phyloP scores from a whole-genome alignment of 2,113 vertebrate genomes.

The Alouatta palliata region DNA sequence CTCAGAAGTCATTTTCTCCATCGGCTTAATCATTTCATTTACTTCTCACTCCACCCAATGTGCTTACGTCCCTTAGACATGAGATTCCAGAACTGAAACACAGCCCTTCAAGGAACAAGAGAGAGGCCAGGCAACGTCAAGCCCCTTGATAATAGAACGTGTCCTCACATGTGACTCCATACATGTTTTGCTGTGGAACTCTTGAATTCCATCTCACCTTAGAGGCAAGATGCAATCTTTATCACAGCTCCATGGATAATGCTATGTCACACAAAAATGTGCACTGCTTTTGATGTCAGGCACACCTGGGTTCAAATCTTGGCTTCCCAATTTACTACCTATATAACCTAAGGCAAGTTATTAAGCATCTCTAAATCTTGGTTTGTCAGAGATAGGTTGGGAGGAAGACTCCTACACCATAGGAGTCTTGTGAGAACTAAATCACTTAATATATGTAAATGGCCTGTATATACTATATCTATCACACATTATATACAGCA shows the following conservation, averaged over 20 bases:
- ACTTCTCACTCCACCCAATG: constrained; percentile 42
- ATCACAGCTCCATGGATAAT: not conserved
- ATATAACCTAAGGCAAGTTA: not conserved
- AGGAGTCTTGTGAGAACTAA: not conserved
- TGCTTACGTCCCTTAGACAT: not conserved
- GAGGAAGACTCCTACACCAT: not conserved
- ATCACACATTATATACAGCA: not conserved
- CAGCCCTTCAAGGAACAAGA: not conserved
- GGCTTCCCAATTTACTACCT: not conserved
- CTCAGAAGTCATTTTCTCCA: constrained; percentile 49
- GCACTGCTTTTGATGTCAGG: not conserved
- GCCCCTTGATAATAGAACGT: not conserved
- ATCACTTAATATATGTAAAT: not conserved
- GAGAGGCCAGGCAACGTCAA: accelerated
- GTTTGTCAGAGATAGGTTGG: not conserved
- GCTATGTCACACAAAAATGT: not conserved
- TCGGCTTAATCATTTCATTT: constrained; percentile 44
- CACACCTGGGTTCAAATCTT: not conserved
- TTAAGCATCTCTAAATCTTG: not conserved
- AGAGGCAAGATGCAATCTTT: not conserved
- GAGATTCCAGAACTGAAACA: not conserved
- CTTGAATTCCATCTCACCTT: not conserved
- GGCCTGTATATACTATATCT: not conserved
- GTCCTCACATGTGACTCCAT: not conserved
- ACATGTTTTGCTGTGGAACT: not conserved